Percentiles rank a stretch among this genome's conserved stretches.
Evolutionary conservation across 2,797 vertebrate species (phyloP).

Genomic region (Sebastes variabilis): DNA sequence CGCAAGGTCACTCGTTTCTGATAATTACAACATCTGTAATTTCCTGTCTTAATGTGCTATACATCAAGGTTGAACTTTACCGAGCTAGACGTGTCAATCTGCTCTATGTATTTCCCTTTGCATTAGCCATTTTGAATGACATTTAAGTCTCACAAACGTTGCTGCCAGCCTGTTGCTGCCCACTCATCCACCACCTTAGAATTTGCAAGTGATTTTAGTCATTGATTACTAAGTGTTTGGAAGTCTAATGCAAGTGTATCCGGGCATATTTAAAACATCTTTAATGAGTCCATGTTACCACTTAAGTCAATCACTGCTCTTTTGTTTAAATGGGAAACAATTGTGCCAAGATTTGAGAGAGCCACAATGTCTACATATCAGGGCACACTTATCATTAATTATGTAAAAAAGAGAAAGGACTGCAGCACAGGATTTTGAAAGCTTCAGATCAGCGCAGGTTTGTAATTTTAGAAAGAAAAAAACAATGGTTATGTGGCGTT

Average conservation of each 20-base stretch:
- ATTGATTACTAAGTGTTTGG: conserved; percentile 79
- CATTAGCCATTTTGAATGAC: conserved; percentile 86
- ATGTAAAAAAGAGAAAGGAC: conserved; percentile 13
- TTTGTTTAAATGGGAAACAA: conserved; percentile 58
- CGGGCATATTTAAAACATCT: conserved; percentile 56
- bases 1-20: conserved; percentile 70
- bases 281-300: conserved; percentile 61
- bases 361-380: conserved; percentile 23
- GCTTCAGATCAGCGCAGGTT: conserved; percentile 11
- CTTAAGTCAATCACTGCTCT: conserved; percentile 62
- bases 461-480: conserved; percentile 23
- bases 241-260: conserved; percentile 58
- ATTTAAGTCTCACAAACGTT: conserved; percentile 85
- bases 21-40: conserved; percentile 82
- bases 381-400: conserved; percentile 28
- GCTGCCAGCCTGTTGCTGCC: conserved; percentile 78
- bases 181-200: conserved; percentile 78
- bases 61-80: conserved; percentile 85
- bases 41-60: conserved; percentile 78
- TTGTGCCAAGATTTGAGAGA: conserved; percentile 25
- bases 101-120: conserved; percentile 81
- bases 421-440: conserved; percentile 13
- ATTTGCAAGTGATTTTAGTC: conserved; percentile 79
- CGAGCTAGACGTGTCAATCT: conserved; percentile 77
- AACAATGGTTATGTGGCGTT: conserved; percentile 35